phyloP scores from a whole-genome alignment of 2,797 vertebrate species.

The Sciaenops ocellatus region DNA sequence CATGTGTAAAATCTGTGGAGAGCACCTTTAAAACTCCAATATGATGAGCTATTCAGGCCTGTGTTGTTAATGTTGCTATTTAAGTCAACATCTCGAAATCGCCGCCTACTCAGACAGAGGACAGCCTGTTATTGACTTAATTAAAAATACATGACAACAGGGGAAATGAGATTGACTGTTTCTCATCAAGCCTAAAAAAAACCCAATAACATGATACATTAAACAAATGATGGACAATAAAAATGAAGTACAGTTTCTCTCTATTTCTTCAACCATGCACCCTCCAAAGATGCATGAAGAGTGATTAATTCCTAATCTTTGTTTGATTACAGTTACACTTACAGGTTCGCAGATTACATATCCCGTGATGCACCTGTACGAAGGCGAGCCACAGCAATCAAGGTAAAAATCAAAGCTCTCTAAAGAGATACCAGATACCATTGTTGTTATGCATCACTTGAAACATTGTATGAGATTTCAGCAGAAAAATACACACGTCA shows the following conservation, averaged over 20 bases:
- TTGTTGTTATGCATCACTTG: background rate
- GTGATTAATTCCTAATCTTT: no score
- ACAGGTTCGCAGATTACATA: background rate
- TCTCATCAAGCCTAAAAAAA: no score
- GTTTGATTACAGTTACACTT: background rate
- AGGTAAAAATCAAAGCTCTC: background rate
- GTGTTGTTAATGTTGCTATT: background rate
- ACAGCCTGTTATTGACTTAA: background rate
- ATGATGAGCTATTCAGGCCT: background rate
- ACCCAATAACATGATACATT: no score
- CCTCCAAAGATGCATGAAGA: no score
- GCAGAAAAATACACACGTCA: slow-evolving; percentile 5
- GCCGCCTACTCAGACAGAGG: background rate
- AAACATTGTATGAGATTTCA: background rate
- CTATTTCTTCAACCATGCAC: no score
- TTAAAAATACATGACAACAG: background rate
- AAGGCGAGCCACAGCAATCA: background rate
- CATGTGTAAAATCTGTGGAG: no score
- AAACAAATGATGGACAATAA: no score
- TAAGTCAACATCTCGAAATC: background rate
- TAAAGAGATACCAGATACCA: background rate
- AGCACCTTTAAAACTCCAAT: background rate
- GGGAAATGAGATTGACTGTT: no score
- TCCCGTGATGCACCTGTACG: slow-evolving; percentile 5
- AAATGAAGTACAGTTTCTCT: no score